These are phyloP conservation scores for Cassiopea xamachana DNA, from an alignment of 30 jellyfish, hydroid and myxozoan species.

Conservation along the genomic window DNA sequence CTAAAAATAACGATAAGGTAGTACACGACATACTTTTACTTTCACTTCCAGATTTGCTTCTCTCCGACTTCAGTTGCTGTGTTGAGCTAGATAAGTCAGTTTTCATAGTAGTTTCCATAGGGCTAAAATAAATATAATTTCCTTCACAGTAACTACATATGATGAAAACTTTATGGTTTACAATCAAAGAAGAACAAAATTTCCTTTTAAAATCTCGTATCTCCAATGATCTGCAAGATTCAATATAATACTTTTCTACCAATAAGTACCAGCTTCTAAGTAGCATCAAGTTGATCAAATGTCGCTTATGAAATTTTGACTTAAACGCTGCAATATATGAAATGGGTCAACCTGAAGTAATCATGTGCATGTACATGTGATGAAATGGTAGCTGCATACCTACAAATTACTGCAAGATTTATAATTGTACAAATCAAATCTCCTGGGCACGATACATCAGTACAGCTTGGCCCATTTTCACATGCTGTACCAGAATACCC, in stretches of 20 bases:
- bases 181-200: no score
- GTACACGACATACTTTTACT: background rate
- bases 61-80: background rate
- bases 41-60: background rate
- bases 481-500: conserved; percentile 26
- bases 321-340: no score
- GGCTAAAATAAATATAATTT: background rate
- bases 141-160: no score
- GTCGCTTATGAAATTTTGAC: no score
- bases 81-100: background rate
- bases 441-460: conserved; percentile 6
- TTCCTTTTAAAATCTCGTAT: no score
- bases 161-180: no score
- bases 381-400: background rate
- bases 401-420: conserved; percentile 4
- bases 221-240: no score
- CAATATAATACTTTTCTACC: no score
- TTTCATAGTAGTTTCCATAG: background rate
- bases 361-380: no score
- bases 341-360: no score
- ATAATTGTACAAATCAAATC: background rate
- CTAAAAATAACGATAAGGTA: background rate
- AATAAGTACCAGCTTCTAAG: no score
- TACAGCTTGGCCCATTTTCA: conserved; percentile 40
- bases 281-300: no score